phyloP scores from a whole-genome alignment of 2,113 vertebrate species.

The Ictalurus furcatus region DNA sequence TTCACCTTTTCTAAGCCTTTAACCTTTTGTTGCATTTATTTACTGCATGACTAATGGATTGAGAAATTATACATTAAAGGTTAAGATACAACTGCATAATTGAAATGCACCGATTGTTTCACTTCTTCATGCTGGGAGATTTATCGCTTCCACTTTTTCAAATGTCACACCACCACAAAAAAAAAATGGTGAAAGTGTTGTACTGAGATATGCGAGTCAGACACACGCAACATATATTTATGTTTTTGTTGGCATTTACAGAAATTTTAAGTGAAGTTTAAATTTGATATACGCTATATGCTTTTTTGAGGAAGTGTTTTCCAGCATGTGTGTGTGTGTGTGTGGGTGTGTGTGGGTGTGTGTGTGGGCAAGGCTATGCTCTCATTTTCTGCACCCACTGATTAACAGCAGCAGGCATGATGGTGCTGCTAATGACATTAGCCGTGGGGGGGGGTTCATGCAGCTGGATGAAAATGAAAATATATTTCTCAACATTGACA shows the following conservation, averaged over 20 bases:
- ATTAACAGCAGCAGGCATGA: slow-evolving; percentile 9
- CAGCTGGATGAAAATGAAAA: neutral
- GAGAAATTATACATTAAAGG: neutral
- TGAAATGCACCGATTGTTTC: neutral
- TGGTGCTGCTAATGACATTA: neutral
- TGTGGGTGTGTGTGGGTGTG: neutral
- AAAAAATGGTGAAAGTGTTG: neutral
- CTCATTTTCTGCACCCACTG: neutral
- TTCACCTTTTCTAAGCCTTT: neutral
- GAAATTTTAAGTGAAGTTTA: neutral
- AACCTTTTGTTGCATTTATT: neutral
- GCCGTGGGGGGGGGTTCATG: neutral
- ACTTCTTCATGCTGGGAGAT: neutral
- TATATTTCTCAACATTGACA: neutral
- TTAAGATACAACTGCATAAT: neutral
- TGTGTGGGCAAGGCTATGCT: neutral
- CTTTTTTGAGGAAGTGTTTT: neutral
- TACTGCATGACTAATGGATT: neutral
- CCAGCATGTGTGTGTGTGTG: neutral
- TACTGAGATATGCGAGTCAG: neutral
- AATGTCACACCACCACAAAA: neutral
- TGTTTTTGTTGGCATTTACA: neutral
- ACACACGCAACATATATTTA: neutral
- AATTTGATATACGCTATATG: neutral
- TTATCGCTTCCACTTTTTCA: neutral